These are phyloP conservation scores for Onchidella celtica DNA, from an alignment of 2,888 invertebrate genomes.

Conservation along the genomic window DNA sequence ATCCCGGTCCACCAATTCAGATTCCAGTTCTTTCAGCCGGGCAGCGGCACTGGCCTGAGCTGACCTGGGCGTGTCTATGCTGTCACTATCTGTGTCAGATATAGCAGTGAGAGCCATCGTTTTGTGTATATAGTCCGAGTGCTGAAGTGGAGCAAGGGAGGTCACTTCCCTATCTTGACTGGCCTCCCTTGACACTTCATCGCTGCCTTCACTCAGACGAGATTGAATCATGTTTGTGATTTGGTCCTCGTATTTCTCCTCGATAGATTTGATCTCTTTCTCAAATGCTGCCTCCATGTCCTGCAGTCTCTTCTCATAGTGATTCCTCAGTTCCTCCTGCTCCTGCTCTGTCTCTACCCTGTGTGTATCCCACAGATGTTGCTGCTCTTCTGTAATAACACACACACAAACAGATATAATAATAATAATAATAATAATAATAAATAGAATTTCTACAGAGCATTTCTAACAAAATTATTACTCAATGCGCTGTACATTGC, in stretches of 20 bases:
- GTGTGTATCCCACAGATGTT: too few relatives aligned
- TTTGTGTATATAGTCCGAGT: constrained; percentile 61
- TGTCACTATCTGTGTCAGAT: constrained; percentile 59
- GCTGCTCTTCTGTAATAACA: too few relatives aligned
- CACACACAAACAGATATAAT: too few relatives aligned
- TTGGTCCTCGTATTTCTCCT: constrained; percentile 53
- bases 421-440: too few relatives aligned
- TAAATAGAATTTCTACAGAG: too few relatives aligned
- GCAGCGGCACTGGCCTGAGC: background rate
- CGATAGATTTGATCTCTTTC: constrained; percentile 54
- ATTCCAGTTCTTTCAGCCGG: constrained; percentile 52
- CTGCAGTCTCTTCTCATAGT: constrained; percentile 61
- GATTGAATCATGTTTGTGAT: constrained; percentile 31
- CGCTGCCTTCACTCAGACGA: constrained; percentile 5
- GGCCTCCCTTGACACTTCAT: background rate
- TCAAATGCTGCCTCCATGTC: constrained; percentile 61
- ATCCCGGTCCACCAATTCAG: constrained; percentile 56
- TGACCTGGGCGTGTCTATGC: constrained; percentile 21
- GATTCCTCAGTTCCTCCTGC: constrained; percentile 58
- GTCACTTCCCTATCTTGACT: background rate
- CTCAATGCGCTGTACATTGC: too few relatives aligned
- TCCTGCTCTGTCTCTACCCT: background rate
- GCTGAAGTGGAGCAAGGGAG: constrained; percentile 48
- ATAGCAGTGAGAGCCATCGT: constrained; percentile 62
- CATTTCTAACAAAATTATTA: too few relatives aligned